A percentile compares a stretch with the other conserved stretches of the same genome.
Evolutionary conservation across 2,888 invertebrate genomes (phyloP).

Genomic region (Sisyra terminalis): DNA sequence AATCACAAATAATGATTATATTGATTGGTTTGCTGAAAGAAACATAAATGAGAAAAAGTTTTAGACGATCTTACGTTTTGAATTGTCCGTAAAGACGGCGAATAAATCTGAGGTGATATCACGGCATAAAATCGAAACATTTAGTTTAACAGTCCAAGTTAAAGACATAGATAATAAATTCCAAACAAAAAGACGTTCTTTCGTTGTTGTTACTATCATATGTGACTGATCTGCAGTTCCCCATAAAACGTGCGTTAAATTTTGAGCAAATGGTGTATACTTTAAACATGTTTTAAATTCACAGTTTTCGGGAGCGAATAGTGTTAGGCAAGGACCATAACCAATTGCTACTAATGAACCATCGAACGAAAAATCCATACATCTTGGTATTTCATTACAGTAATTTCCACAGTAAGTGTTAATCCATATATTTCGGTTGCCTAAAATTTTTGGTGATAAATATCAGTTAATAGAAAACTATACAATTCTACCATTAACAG

Average conservation of each 20-base stretch:
- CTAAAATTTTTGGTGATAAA: not conserved
- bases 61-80: slow-evolving; percentile 36
- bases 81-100: slow-evolving; percentile 45
- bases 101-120: slow-evolving; percentile 49
- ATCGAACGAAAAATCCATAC: slow-evolving; percentile 51
- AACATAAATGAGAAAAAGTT: slow-evolving; percentile 8
- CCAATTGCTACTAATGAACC: slow-evolving; percentile 59
- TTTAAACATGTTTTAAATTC: slow-evolving; percentile 39
- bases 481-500: slow-evolving; percentile 30
- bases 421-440: slow-evolving; percentile 32
- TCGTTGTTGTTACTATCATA: slow-evolving; percentile 37
- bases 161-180: slow-evolving; percentile 51
- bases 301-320: slow-evolving; percentile 46
- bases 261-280: slow-evolving; percentile 19
- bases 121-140: slow-evolving; percentile 29
- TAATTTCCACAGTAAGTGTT: slow-evolving; percentile 47
- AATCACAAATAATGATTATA: too few species aligned
- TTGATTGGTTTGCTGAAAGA: too few species aligned
- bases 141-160: slow-evolving; percentile 45
- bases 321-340: slow-evolving; percentile 46
- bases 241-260: slow-evolving; percentile 34
- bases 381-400: slow-evolving; percentile 35
- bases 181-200: slow-evolving; percentile 48
- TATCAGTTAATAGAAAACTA: slow-evolving; percentile 1
- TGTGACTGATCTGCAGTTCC: slow-evolving; percentile 38